Base-by-base conservation (phyloP, 2,113 vertebrate species). In the Cettia cetti region DNA sequence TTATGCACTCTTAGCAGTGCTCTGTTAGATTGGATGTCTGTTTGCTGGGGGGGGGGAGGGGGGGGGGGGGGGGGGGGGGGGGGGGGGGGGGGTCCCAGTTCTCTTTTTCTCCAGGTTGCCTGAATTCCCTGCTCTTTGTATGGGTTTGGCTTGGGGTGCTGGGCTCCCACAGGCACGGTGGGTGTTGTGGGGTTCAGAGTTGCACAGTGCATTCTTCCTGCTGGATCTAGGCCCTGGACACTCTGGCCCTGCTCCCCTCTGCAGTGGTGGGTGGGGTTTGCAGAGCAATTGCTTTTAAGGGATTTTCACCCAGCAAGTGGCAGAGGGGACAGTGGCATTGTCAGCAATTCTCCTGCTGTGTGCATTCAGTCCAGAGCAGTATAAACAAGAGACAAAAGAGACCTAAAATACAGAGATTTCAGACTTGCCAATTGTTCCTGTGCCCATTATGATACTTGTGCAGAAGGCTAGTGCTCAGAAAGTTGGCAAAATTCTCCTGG, bases 91-190 rank as follows among this genome's bases (percentile, higher is more conserved):
- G 3, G 2, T 79, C 4, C 66, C 12, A 28, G 10, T 63, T 50
- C 5, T 7, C 7, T 19, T 14, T 60, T 75, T 35, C 37, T 78
- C 6, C 12, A 15, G 16, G 4, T 10, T 87, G 28, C 49, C 26
- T 72, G 35, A 53, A 28, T 78, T 90, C 19, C 13, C 27, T 2
- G 0, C 27, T 84, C 7, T 30, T 64, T n/a, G 1, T 0, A 7
- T 0, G 3, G 23, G 9, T 21, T 54, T 87, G 71, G 5, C 30
- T 6, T 5, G 33, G 68, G 53, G 11, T 69, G 40, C 56, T 75
- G 63, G 3, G 30, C 40, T 54, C 39, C 54, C 21, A 5, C 0
- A 1, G 13, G 56, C 2, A 0, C 20, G 4, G 31, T 4, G 42
- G 40, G 17, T 65, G 53, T 27, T 59, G 9, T 10, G 47, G 61